phyloP scores from a whole-genome alignment of 2,113 vertebrate species.

The Corythornis cristatus region DNA sequence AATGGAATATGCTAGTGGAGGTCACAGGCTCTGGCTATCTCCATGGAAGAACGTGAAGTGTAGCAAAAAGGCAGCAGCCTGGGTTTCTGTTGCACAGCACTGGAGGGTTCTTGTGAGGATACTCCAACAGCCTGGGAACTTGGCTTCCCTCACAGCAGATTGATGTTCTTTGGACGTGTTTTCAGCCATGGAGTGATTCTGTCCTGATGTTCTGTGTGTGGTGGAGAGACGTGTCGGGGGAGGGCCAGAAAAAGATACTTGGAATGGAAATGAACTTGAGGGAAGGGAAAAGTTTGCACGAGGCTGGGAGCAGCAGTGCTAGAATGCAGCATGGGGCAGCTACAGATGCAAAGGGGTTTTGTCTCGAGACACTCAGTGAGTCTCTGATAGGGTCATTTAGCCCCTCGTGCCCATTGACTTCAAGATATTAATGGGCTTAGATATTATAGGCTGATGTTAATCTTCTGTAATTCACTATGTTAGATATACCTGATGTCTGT shows the following conservation, averaged over 20 bases:
- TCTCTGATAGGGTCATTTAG: background rate
- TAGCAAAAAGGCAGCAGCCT: background rate
- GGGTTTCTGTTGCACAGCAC: constrained; percentile 4
- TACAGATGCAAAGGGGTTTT: background rate
- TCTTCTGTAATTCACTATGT: background rate
- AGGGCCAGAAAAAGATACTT: background rate
- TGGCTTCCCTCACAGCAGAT: constrained; percentile 16
- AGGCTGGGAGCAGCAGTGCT: background rate
- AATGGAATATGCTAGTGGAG: background rate
- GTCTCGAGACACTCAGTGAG: background rate
- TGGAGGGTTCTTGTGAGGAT: constrained; percentile 27
- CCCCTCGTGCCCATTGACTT: background rate
- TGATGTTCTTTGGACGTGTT: constrained; percentile 30
- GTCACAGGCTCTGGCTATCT: constrained; percentile 14
- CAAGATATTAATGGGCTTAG: background rate
- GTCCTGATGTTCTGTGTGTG: constrained; percentile 43
- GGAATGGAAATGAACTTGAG: constrained; percentile 15
- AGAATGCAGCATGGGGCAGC: background rate
- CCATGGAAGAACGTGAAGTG: background rate
- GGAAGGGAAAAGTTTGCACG: background rate
- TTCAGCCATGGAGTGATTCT: constrained; percentile 48
- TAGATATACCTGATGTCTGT: background rate
- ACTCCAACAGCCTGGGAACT: constrained; percentile 32
- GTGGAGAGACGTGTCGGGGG: background rate
- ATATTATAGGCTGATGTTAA: background rate